Conservation (phyloP, 2,113 vertebrate species). For the Ciconia maguari region DNA sequence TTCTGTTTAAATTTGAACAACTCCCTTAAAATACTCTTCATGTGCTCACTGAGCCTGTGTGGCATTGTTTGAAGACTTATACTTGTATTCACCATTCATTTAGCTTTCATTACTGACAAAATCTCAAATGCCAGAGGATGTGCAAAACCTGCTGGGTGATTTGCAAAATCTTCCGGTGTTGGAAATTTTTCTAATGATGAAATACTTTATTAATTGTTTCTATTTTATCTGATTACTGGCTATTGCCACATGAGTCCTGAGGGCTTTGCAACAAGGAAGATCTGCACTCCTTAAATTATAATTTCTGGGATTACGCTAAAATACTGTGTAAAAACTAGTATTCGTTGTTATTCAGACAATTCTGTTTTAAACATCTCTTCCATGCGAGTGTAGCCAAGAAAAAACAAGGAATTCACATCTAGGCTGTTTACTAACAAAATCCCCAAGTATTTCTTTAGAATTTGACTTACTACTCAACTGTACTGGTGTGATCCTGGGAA, state of each 20-base stretch:
- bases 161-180: neutral
- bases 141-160: slow-evolving; percentile 1
- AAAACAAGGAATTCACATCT: neutral
- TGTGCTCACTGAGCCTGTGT: neutral
- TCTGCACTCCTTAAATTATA: neutral
- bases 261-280: neutral
- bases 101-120: neutral
- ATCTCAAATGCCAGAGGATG: neutral
- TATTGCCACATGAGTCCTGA: neutral
- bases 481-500: neutral
- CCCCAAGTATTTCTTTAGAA: neutral
- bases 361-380: neutral
- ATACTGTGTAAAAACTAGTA: neutral
- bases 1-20: neutral
- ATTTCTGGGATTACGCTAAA: neutral
- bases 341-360: neutral
- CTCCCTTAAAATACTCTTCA: neutral
- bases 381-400: neutral
- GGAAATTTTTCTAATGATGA: neutral
- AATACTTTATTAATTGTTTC: slow-evolving; percentile 14
- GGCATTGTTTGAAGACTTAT: neutral
- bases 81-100: neutral
- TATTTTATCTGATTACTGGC: slow-evolving; percentile 16
- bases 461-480: neutral
- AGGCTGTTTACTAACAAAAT: neutral